These are phyloP conservation scores for Synanthedon myopaeformis DNA, from an alignment of 2,888 invertebrate species.

Conservation along the genomic window DNA sequence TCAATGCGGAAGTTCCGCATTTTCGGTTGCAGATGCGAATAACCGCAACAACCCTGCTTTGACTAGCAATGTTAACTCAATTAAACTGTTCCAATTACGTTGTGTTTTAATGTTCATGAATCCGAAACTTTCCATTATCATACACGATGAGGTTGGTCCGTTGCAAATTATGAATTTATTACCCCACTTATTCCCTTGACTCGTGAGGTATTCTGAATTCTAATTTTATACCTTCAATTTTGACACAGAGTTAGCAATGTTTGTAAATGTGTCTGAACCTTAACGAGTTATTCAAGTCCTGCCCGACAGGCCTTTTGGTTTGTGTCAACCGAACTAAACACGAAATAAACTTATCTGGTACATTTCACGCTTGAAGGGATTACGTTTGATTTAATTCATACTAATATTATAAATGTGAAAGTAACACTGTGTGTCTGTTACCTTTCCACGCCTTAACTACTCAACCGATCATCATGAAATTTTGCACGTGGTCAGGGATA, in stretches of 20 bases:
- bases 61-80: too few relatives aligned
- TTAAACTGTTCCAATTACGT: too few relatives aligned
- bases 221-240: slow-evolving; percentile 21
- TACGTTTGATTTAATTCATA: slow-evolving; percentile 13
- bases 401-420: too few relatives aligned
- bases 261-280: slow-evolving; percentile 29
- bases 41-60: too few relatives aligned
- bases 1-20: too few relatives aligned
- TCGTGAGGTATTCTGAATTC: slow-evolving; percentile 18
- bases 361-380: slow-evolving; percentile 27
- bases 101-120: too few relatives aligned
- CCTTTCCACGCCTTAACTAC: too few relatives aligned
- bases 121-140: slow-evolving; percentile 42
- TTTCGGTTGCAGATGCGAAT: too few relatives aligned
- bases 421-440: too few relatives aligned
- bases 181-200: slow-evolving; percentile 20
- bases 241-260: slow-evolving; percentile 23
- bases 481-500: too few relatives aligned
- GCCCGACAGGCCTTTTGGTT: slow-evolving; percentile 23
- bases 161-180: slow-evolving; percentile 46
- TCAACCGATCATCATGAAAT: too few relatives aligned
- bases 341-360: slow-evolving; percentile 23
- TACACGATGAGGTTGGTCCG: slow-evolving; percentile 40
- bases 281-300: slow-evolving; percentile 14
- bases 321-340: slow-evolving; percentile 24